Conservation (phyloP, 1,140 invertebrate genomes). For the Laupala kohalensis region DNA sequence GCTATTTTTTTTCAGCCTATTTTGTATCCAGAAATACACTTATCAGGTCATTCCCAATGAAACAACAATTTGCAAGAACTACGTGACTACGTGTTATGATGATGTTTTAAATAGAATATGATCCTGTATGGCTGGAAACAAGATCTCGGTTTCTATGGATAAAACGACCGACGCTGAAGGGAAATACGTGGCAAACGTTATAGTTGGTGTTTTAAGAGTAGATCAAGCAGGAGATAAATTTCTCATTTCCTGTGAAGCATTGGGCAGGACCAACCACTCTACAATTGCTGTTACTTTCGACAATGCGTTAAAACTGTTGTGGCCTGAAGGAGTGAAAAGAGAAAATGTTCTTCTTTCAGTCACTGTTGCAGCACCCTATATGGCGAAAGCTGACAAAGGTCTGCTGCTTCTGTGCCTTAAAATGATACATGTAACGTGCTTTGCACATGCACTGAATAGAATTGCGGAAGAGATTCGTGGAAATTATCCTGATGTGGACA, state of each 20-base stretch:
- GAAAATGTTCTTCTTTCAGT: not conserved
- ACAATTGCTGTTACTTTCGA: not conserved
- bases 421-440: not conserved
- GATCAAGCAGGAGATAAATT: not conserved
- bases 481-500: not conserved
- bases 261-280: not conserved
- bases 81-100: too few species aligned
- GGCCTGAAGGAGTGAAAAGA: not conserved
- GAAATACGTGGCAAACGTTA: not conserved
- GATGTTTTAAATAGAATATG: too few species aligned
- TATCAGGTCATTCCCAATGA: too few species aligned
- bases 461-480: conserved; percentile 1
- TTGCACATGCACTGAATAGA: not conserved
- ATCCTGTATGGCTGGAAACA: not conserved
- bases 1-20: not conserved
- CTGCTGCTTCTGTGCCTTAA: not conserved
- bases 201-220: not conserved
- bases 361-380: not conserved
- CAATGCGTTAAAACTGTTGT: not conserved
- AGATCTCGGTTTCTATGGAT: not conserved
- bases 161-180: not conserved
- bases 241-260: not conserved
- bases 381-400: not conserved
- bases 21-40: too few species aligned
- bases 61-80: too few species aligned